These are phyloP conservation scores for Tenodera sinensis DNA, from an alignment of 2,888 invertebrate genomes.

Conservation along the genomic window DNA sequence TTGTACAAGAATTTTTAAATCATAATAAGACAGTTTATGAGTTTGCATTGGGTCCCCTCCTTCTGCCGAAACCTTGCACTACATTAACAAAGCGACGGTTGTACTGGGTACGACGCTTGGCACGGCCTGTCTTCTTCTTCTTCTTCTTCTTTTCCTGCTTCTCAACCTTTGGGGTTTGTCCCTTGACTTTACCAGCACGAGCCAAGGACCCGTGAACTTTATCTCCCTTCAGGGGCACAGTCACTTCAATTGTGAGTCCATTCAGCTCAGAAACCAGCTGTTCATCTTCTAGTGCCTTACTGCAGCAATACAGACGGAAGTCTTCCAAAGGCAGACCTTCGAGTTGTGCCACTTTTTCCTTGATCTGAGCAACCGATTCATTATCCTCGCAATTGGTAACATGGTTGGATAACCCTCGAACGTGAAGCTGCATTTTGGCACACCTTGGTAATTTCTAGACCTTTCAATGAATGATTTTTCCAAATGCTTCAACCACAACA, in stretches of 20 bases:
- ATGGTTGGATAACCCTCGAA: conserved; percentile 73
- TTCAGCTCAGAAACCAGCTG: conserved; percentile 68
- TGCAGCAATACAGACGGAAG: conserved; percentile 69
- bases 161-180: conserved; percentile 98
- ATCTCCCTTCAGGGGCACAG: conserved; percentile 85
- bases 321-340: conserved; percentile 56
- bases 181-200: conserved; percentile 99
- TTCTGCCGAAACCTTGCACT: conserved; percentile 90
- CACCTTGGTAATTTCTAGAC: too few relatives aligned
- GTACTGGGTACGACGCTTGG: conserved; percentile 98
- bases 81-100: conserved; percentile 97
- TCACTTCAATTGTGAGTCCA: conserved; percentile 45
- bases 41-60: conserved; percentile 96
- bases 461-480: too few relatives aligned
- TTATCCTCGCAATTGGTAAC: conserved; percentile 68
- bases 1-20: background rate
- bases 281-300: conserved; percentile 69
- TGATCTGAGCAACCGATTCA: conserved; percentile 70
- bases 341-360: conserved; percentile 61
- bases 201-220: conserved; percentile 99
- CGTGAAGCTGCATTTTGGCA: conserved; percentile 74
- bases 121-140: conserved; percentile 98
- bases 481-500: too few relatives aligned
- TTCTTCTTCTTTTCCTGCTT: conserved; percentile 99
- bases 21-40: conserved; percentile 52